Base-by-base conservation (phyloP, 2,113 vertebrate genomes). In the Lamprologus sp. region DNA sequence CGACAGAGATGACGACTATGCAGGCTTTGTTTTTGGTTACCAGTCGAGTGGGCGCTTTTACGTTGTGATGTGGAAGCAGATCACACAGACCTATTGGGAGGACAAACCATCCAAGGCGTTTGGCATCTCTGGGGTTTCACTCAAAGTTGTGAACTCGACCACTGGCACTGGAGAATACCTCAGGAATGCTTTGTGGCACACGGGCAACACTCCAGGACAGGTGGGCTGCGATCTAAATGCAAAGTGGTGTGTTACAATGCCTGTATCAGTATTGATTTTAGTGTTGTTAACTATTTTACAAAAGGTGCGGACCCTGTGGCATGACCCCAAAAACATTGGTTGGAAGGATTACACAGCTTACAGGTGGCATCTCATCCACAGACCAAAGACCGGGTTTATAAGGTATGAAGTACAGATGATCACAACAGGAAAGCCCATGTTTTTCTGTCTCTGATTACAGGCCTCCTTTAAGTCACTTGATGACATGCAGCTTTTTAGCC, bases 291-390 rank as follows among this genome's bases (percentile, higher is more conserved):
- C 55, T 73, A 2, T 87, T 90, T 89, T 1, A 65, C 55, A 3
- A 87, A 60, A 99, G 99, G 99, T 99, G 15, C 97, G 96, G 6
- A 99, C 98, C 1, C 88, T 99, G 73, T 99, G 99, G 99, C 99
- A 99, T 0, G 99, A 99, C 94, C 98, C 98, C 84, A 99, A 98
- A 92, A 99, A 99, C 84, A 96, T 99, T 15, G 99, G 99, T 55
- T 99, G 99, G 99, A 99, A 99, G 85, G 99, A 99, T 95, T 99
- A 98, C 88, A 99, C 98, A 0, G 99, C 99, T 56, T 99, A 99
- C 94, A 96, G 99, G 96, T 99, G 99, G 99, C 98, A 99, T 90
- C 98, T 99, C 86, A 97, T 97, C 88, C 98, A 99, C 87, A 97
- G 98, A 88, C 98, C 99, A n/a, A 98, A 97, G 95, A 99, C 98